Base-by-base conservation (phyloP, 2,797 vertebrate species). In the Sternotherus odoratus region DNA sequence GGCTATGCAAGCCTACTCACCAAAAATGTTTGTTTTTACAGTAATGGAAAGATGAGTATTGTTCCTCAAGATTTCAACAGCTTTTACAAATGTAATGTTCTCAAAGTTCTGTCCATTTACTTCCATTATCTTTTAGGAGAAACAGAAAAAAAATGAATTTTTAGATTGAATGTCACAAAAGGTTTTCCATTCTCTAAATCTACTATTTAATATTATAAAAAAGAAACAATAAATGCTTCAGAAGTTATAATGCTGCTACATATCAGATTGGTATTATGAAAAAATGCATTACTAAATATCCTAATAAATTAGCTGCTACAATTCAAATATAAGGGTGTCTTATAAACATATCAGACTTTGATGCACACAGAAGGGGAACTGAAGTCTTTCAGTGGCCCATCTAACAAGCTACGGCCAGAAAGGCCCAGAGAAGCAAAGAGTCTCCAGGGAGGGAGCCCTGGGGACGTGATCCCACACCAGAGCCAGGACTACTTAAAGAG, bases 51-150 rank as follows among this genome's bases (percentile, higher is more conserved):
- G 99, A 97, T 99, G 99, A 9, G 99, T 99, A 97, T 99, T 99
- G 96, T 99, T 99, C 97, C 95, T 98, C 57, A 99, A 95, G 95
- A 99, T 99, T 98, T 99, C 99, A 88, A 98, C 97, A 49, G 99
- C 99, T 98, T 99, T 99, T 96, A 97, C 95, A 97, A 98, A 98
- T 10, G 99, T 98, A 88, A 99, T 99, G 97, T 99, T 99, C 97
- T 99, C 99, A 98, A 99, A 99, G 97, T 99, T 99, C 97, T 99
- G 99, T 36, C 99, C 99, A 43, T 99, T 99, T 78, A 99, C 98
- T 98, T 99, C 99, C 99, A 99, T 99, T 98, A 99, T 98, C 99
- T 99, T 94, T 69, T 85, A 81, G 60, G 50, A 90, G 78, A 97
- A 95, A 89, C 1, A 74, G 49, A 86, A 16, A 91, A 87, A 84